Evolutionary conservation across 2,113 vertebrate species (phyloP), one percentile per base, ranked within the genome.

Genomic region (Rhinogobius similis): DNA sequence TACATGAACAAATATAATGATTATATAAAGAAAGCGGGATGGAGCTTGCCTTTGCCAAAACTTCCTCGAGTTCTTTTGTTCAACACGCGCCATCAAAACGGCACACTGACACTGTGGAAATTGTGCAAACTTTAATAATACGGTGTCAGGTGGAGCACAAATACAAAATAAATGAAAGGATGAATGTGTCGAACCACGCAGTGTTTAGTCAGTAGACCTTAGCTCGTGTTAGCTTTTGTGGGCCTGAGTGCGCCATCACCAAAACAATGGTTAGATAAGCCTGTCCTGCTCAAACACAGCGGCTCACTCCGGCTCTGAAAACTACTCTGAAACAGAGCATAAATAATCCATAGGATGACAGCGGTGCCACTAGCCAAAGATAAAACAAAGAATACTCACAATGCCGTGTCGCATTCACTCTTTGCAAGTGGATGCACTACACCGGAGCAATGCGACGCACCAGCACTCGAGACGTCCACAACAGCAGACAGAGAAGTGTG

Each of bases 231-330:
- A 89, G 88, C 83, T 53, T 62, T 8, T 0, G 71, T 44, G 88
- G 90, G 90, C 90, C 90, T 20, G 82, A 87, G 85, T 90, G 88
- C 90, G 90, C 90, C 90, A 90, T 89, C 90, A 67, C 50, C 73
- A 70, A 74, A 74, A 83, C 78, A 79, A 26, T 78, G 88, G 81
- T 88, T 87, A 73, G 82, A 71, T 82, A 87, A 85, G 79, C 79
- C 77, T 67, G 65, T 5, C 50, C 61, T 72, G 32, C 58, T 48
- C 52, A 5, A n/a, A 39, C 8, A 16, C 38, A 13, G 36, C 18
- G 1, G 26, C 10, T 11, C 1, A 3, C 2, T 4, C 8, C 38
- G 65, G 18, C 62, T 29, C 58, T 0, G 1, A 18, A 29, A 29
- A 29, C 13, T 7, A 58, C 24, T 18, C 1, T 1, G 52, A 58